Base-by-base conservation (phyloP, 2,888 invertebrate species). In the Cerastis rubricosa region DNA sequence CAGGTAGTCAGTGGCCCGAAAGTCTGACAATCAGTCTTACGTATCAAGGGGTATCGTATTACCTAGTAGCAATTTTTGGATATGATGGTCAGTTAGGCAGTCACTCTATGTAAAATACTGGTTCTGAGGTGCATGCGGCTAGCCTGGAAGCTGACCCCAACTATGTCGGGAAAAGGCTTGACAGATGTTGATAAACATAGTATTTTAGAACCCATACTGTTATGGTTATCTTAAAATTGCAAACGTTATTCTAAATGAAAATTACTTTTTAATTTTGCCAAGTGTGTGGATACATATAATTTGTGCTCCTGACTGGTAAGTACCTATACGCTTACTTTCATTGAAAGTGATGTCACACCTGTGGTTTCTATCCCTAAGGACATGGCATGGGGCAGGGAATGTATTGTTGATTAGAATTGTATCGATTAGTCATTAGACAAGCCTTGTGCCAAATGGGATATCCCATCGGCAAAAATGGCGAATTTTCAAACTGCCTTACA, bases 281-380 rank as follows among this genome's bases (percentile, higher is more conserved):
- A n/a, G n/a, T 54, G 12, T n/a, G 54, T 54, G 3, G 3, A 35
- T 35, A 54, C 54, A 22, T 51, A 51, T n/a, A n/a, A n/a, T 54
- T 54, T 11, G 14, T 29, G 57, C 3, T 25, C 5, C 8, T 29
- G 25, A 17, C 8, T 59, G 35, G 51, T 51, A 22, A 22, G 9
- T 22, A 22, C 17, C 22, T 51, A 8, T 59, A 59, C 17, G 3
- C 68, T 57, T 59, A 25, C 17, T 61, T 61, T 11, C 11, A 43
- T 64, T 19, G 5, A 0, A 12, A 63, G 2, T 29, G 29, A 57
- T 25, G 64, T 74, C 45, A 51, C 64, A 74, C 75, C 54, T 57
- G 47, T 54, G n/a, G 51, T 51, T 40, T 12, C 29, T 35, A 8
- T 45, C 45, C 19, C n/a, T 25, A 14, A 51, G n/a, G 47, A 11